Evolutionary conservation across 35 echinoderm and acorn worm species (phyloP).

Genomic region (Strongylocentrotus purpuratus): DNA sequence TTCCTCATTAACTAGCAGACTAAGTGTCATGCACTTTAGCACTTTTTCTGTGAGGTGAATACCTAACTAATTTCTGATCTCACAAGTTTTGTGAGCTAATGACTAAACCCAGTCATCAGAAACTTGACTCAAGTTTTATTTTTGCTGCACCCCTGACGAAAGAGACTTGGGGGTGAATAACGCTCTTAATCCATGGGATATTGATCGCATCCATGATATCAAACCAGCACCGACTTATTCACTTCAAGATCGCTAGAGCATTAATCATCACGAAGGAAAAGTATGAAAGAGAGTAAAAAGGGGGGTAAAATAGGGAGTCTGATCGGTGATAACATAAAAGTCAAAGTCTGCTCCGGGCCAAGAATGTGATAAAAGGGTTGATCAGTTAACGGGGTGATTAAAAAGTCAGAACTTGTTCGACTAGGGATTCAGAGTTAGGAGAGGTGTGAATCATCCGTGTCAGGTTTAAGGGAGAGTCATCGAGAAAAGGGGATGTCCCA

Average conservation of each 20-base stretch:
- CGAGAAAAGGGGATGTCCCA: not conserved
- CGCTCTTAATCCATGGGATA: not conserved
- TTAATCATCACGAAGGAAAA: not conserved
- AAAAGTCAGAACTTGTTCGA: not conserved
- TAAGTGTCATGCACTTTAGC: not conserved
- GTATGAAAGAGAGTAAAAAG: not conserved
- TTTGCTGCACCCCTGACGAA: not conserved
- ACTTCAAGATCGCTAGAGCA: not conserved
- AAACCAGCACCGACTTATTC: not conserved
- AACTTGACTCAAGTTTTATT: not conserved
- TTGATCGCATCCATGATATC: not conserved
- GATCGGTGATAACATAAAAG: not conserved
- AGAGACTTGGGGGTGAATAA: not conserved
- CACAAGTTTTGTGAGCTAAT: not conserved
- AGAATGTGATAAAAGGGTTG: not conserved
- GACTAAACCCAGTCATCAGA: not conserved
- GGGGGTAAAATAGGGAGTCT: not conserved
- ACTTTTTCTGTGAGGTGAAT: not conserved
- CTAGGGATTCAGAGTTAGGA: not conserved
- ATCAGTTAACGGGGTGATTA: not conserved
- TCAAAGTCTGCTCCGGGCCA: not conserved
- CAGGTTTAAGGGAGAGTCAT: not conserved
- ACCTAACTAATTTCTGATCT: not conserved
- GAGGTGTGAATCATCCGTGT: not conserved
- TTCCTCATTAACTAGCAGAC: too few relatives aligned